A percentile compares a stretch with the other conserved stretches of the same genome.
Conservation (phyloP, 2,113 vertebrate species). For the Atractosteus spatula region DNA sequence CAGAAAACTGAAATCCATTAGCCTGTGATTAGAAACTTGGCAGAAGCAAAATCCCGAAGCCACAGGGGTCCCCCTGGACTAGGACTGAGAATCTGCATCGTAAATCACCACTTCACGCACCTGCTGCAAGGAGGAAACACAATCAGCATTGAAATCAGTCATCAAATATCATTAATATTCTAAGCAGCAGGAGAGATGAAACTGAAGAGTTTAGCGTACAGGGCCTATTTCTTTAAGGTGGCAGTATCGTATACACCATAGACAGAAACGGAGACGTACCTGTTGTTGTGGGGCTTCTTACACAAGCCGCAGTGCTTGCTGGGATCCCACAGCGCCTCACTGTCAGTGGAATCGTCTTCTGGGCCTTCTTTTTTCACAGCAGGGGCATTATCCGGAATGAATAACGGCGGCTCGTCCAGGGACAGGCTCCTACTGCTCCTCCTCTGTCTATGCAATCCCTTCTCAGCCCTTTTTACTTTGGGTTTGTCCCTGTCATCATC, state of each 20-base stretch:
- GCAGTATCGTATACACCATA: neutral
- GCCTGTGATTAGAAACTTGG: too few relatives aligned
- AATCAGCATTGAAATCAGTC: neutral
- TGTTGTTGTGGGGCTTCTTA: conserved; percentile 92
- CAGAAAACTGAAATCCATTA: neutral
- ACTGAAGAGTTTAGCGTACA: too few relatives aligned
- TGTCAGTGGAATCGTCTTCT: conserved; percentile 74
- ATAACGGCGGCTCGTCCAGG: conserved; percentile 90
- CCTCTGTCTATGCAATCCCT: conserved; percentile 76
- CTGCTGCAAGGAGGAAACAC: neutral
- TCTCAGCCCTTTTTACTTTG: conserved; percentile 80
- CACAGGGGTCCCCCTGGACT: too few relatives aligned
- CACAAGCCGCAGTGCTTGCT: conserved; percentile 93
- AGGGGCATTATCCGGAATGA: conserved; percentile 96
- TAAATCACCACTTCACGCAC: neutral
- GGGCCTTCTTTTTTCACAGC: conserved; percentile 76
- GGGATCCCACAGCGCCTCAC: conserved; percentile 80
- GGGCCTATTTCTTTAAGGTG: too few relatives aligned
- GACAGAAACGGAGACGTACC: conserved; percentile 47
- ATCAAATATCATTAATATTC: too few relatives aligned
- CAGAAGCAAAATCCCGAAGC: neutral
- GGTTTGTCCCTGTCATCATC: conserved; percentile 74
- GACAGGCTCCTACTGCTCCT: conserved; percentile 83
- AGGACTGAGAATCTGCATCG: too few relatives aligned
- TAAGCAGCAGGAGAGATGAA: too few relatives aligned